Evolutionary conservation across 2,888 invertebrate genomes (phyloP).

Genomic region (Meloe dianella): DNA sequence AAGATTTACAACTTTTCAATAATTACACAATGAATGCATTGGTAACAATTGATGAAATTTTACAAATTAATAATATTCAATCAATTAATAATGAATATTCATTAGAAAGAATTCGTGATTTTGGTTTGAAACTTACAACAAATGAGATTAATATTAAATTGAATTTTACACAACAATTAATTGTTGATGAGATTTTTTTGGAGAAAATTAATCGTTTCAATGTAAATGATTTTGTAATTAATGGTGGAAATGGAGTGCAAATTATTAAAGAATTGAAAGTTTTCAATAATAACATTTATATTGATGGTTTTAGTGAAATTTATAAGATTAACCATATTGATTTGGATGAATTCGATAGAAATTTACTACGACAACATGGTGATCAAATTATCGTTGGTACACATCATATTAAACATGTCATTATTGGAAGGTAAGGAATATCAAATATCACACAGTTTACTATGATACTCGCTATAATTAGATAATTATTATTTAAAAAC

Average conservation of each 20-base stretch:
- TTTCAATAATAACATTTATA: slow-evolving; percentile 57
- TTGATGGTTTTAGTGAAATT: slow-evolving; percentile 57
- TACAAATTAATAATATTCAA: slow-evolving; percentile 54
- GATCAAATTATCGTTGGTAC: slow-evolving; percentile 60
- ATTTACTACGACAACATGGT: slow-evolving; percentile 55
- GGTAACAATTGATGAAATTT: slow-evolving; percentile 57
- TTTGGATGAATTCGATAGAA: slow-evolving; percentile 56
- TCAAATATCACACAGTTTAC: too few species aligned
- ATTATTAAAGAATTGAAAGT: slow-evolving; percentile 61
- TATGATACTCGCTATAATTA: too few species aligned
- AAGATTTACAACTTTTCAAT: slow-evolving; percentile 57
- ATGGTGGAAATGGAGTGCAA: slow-evolving; percentile 56
- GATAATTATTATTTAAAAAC: not conserved
- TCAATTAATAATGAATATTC: slow-evolving; percentile 44
- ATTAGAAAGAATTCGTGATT: slow-evolving; percentile 48
- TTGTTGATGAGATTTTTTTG: slow-evolving; percentile 55
- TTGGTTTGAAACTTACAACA: slow-evolving; percentile 52
- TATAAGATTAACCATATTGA: slow-evolving; percentile 60
- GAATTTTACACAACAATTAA: slow-evolving; percentile 51
- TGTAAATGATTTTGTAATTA: slow-evolving; percentile 57
- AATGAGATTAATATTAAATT: slow-evolving; percentile 53
- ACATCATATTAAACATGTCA: slow-evolving; percentile 55
- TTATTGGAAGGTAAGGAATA: slow-evolving; percentile 38
- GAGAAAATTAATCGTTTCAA: slow-evolving; percentile 60
- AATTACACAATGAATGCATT: slow-evolving; percentile 59